These are phyloP conservation scores for Cosmorhoe ocellata DNA, from an alignment of 2,888 invertebrate species.

Conservation along the genomic window DNA sequence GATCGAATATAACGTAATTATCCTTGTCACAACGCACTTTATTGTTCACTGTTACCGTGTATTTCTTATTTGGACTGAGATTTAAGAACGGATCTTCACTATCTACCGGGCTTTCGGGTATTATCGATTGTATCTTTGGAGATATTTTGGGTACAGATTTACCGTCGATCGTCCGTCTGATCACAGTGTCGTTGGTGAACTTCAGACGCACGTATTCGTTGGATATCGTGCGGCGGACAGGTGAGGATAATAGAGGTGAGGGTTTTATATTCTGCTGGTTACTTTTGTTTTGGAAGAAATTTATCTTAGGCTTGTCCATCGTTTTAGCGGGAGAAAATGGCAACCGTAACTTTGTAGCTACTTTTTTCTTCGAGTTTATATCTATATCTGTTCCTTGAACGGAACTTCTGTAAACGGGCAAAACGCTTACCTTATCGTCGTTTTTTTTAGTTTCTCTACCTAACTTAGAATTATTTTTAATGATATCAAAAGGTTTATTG, in stretches of 20 bases:
- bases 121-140: conserved; percentile 77
- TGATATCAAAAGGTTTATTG: conserved; percentile 62
- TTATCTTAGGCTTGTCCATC: conserved; percentile 74
- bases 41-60: conserved; percentile 77
- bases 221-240: conserved; percentile 74
- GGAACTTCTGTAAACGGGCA: conserved; percentile 68
- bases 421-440: conserved; percentile 62
- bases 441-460: conserved; percentile 49
- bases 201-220: conserved; percentile 77
- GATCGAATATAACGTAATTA: conserved; percentile 79
- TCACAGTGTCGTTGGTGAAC: conserved; percentile 71
- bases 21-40: conserved; percentile 79
- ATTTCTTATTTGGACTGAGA: conserved; percentile 79
- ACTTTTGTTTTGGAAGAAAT: conserved; percentile 69
- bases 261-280: conserved; percentile 56
- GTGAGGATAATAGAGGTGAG: conserved; percentile 65
- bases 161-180: conserved; percentile 70
- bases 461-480: conserved; percentile 51
- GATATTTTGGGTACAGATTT: conserved; percentile 75
- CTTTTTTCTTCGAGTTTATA: conserved; percentile 61
- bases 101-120: conserved; percentile 78
- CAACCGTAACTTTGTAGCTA: conserved; percentile 64
- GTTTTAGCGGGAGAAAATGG: conserved; percentile 70
- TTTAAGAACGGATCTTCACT: conserved; percentile 75
- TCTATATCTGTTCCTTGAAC: conserved; percentile 54